A percentile compares a stretch with the other conserved stretches of the same genome.
These are phyloP conservation scores for Colossoma macropomum DNA, from an alignment of 2,113 vertebrate genomes.

Conservation along the genomic window DNA sequence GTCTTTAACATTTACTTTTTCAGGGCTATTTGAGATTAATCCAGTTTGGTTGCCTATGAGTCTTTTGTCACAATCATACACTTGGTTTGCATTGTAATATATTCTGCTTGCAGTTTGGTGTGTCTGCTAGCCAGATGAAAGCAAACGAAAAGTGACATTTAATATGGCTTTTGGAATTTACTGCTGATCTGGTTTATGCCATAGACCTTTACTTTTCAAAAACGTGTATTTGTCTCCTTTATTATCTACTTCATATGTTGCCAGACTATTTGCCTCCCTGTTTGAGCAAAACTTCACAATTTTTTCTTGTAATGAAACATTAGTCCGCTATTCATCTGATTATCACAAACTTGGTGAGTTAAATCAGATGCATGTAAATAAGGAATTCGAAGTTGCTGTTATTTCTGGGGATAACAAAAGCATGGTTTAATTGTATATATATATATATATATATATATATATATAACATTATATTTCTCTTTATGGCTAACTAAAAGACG, in stretches of 20 bases:
- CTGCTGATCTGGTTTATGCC: constrained; percentile 23
- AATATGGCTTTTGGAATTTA: constrained; percentile 31
- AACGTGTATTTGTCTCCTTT: constrained; percentile 12
- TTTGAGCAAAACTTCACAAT: neutral
- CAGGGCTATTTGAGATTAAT: neutral
- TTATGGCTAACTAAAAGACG: too few species aligned
- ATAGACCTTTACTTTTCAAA: constrained; percentile 27
- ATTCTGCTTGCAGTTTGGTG: constrained; percentile 10
- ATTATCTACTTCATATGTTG: constrained; percentile 10
- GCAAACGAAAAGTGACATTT: constrained; percentile 43
- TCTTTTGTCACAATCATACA: neutral
- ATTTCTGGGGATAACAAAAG: too few species aligned
- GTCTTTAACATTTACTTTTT: neutral
- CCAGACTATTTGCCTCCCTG: neutral
- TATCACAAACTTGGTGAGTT: neutral
- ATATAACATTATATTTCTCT: too few species aligned
- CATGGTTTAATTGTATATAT: neutral
- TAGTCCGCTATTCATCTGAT: neutral
- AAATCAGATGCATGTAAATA: neutral
- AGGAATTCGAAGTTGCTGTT: neutral
- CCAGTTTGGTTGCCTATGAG: neutral
- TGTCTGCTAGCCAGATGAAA: neutral
- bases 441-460: too few species aligned
- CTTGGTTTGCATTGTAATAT: constrained; percentile 5
- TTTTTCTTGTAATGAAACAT: neutral